A percentile compares a stretch with the other conserved stretches of the same genome.
Evolutionary conservation across 2,888 invertebrate genomes (phyloP).

Genomic region (Hedychridium roseum): DNA sequence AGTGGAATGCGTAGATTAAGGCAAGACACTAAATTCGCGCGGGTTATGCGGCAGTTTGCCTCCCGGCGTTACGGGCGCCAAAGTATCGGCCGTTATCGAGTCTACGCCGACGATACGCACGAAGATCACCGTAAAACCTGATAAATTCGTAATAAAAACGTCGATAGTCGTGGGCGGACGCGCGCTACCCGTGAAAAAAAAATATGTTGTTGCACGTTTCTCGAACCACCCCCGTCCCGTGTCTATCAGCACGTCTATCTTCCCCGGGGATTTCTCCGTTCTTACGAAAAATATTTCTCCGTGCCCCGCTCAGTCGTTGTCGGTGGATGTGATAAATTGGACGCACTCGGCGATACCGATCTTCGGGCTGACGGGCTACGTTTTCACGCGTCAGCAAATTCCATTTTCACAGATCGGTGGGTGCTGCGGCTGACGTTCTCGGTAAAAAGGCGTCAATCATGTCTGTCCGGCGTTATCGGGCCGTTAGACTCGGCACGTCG

Average conservation of each 20-base stretch:
- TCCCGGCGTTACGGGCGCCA: background rate
- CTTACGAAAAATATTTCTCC: too few relatives aligned
- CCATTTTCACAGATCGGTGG: too few relatives aligned
- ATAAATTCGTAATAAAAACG: conserved; percentile 28
- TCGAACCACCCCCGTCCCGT: too few relatives aligned
- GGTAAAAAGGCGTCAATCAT: conserved; percentile 21
- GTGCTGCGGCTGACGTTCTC: conserved; percentile 7
- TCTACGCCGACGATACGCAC: conserved; percentile 6
- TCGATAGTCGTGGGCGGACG: conserved; percentile 16
- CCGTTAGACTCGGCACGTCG: conserved; percentile 21
- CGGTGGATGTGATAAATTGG: too few relatives aligned
- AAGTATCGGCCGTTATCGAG: background rate
- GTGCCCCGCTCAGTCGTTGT: too few relatives aligned
- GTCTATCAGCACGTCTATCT: too few relatives aligned
- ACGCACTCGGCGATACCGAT: too few relatives aligned
- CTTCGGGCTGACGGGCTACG: too few relatives aligned
- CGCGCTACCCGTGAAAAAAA: too few relatives aligned
- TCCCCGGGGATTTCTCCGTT: too few relatives aligned
- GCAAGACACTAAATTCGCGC: conserved; percentile 19
- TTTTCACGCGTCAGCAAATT: too few relatives aligned
- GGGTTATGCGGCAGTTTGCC: conserved; percentile 9
- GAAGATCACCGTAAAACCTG: conserved; percentile 12
- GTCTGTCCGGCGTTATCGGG: conserved; percentile 24
- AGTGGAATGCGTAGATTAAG: conserved; percentile 20
- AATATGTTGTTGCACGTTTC: too few relatives aligned